Evolutionary conservation across 2,797 vertebrate species (phyloP), one percentile per base, ranked within the genome.

Genomic region (Hippocampus kuda): DNA sequence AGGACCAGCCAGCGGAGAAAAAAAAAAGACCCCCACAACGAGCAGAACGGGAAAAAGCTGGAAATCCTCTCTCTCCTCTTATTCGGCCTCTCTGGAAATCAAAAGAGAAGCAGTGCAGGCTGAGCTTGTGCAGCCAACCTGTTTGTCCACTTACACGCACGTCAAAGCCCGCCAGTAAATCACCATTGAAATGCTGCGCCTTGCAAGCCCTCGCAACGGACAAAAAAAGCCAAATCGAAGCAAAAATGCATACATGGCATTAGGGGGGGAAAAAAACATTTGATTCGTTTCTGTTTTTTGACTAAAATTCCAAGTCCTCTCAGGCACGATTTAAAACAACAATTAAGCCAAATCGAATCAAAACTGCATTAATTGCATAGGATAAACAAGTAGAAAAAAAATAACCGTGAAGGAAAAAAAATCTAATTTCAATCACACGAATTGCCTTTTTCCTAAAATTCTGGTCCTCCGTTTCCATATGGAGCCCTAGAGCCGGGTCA

Each of bases 391-490:
- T 18, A 1, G 1, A 38, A 51, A 22, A 54, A 56, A 12, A 22
- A 74, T 77, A 69, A 54, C 65, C 38, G 11, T 7, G 62, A 41
- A 79, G 75, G 64, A 62, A n/a, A 71, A 51, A 51, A 51, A 51
- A 51, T 51, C 48, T 71, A 46, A 77, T 80, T 46, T 61, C 59
- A 34, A 34, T 61, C 59, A 34, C 5, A 34, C 59, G 13, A 61
- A 38, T 38, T 18, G 16, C 59, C 86, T 90, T 92, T 88, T 91
- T 92, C 73, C 89, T 91, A 91, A 92, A 92, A 91, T 92, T 91
- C 73, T 87, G 91, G 76, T 91, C 91, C 86, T 90, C 91, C 86
- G 90, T 89, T 92, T 92, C 91, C 91, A 92, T 91, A 92, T 87
- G 90, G 87, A 89, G 84, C 89, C 86, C 87, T 86, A 86, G 88